Evolutionary conservation across 2,113 vertebrate genomes (phyloP).

Genomic region (Speoplatyrhinus poulsoni): DNA sequence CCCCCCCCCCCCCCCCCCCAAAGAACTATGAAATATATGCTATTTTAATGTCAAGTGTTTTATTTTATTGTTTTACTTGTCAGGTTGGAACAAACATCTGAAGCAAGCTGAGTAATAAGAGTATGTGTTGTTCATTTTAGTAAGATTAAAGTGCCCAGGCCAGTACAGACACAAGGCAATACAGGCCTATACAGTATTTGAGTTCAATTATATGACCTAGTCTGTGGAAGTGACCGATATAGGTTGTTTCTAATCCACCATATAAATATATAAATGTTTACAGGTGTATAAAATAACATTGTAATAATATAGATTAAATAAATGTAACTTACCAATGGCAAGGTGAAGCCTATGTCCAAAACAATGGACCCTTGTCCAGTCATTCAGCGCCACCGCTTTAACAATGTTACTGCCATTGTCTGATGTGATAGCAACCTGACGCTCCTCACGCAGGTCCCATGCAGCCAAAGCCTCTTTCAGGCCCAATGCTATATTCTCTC

Average conservation of each 20-base stretch:
- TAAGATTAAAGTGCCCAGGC: neutral
- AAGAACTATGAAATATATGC: constrained; percentile 1
- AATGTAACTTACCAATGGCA: neutral
- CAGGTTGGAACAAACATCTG: neutral
- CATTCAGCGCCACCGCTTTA: neutral
- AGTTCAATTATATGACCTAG: too few relatives aligned
- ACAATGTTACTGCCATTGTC: neutral
- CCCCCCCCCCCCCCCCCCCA: too few relatives aligned
- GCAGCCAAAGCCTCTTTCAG: neutral
- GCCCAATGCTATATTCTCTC: neutral
- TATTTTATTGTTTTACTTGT: neutral
- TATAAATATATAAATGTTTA: neutral
- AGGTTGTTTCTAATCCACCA: neutral
- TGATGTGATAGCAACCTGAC: neutral
- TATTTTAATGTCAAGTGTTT: neutral
- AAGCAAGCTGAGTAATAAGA: neutral
- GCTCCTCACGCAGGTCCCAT: neutral
- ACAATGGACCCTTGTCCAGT: neutral
- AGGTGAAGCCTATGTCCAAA: neutral
- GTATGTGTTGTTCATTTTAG: neutral
- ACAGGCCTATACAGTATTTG: too few relatives aligned
- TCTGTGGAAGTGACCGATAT: neutral
- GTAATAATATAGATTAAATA: neutral
- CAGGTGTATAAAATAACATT: neutral
- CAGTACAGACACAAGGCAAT: too few relatives aligned